phyloP scores from a whole-genome alignment of 2,113 vertebrate species.

The Carollia perspicillata region DNA sequence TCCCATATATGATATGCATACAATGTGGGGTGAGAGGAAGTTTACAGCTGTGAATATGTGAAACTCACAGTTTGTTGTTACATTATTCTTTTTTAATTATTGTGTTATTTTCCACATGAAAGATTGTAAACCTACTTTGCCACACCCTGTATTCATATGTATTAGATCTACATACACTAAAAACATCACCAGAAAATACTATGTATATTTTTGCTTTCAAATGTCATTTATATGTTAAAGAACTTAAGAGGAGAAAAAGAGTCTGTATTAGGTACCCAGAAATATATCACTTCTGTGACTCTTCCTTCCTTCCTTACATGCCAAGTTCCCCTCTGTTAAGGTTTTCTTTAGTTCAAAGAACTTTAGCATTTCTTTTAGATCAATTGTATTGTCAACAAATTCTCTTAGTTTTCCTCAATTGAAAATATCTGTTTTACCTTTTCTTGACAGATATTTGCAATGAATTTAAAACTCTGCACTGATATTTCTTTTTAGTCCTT shows the following conservation, averaged over 20 bases:
- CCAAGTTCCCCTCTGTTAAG: background rate
- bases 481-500: background rate
- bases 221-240: background rate
- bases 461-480: background rate
- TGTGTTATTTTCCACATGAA: background rate
- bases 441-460: background rate
- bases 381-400: background rate
- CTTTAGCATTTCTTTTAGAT: background rate
- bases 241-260: background rate
- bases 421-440: background rate
- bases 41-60: too few relatives aligned
- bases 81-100: background rate
- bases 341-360: background rate
- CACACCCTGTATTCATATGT: background rate
- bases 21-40: background rate
- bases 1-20: background rate
- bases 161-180: background rate
- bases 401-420: background rate
- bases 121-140: background rate
- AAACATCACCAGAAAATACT: background rate
- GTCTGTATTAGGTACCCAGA: background rate
- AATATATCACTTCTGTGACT: background rate
- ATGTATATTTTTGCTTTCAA: background rate
- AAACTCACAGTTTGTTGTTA: too few relatives aligned
- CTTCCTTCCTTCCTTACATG: background rate